These are phyloP conservation scores for Holothuria scabra DNA, from an alignment of 53 echinoderm and acorn worm species.

Conservation along the genomic window DNA sequence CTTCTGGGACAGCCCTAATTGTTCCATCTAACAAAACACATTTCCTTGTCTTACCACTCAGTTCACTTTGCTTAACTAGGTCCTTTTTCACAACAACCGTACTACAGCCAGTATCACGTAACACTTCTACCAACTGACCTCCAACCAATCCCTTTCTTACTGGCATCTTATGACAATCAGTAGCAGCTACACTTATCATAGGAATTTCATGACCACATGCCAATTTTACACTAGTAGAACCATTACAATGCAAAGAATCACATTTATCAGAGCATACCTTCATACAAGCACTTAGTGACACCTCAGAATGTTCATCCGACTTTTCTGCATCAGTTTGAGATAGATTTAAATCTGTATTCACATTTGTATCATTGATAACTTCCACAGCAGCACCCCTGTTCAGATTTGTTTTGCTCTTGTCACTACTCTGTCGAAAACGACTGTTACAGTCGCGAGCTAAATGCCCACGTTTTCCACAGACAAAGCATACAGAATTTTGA, in stretches of 20 bases:
- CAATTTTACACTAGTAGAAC: background rate
- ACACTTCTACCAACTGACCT: conserved; percentile 9
- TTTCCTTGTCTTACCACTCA: conserved; percentile 12
- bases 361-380: no score
- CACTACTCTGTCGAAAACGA: background rate
- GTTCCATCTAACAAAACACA: conserved; percentile 53
- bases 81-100: conserved; percentile 45
- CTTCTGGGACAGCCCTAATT: conserved; percentile 45
- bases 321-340: background rate
- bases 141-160: conserved; percentile 26
- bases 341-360: background rate
- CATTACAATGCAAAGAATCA: no score
- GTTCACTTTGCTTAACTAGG: background rate
- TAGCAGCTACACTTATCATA: conserved; percentile 32
- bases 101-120: conserved; percentile 52
- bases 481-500: background rate
- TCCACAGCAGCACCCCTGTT: no score
- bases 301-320: background rate
- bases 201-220: conserved; percentile 38
- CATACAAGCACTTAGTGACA: background rate
- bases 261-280: background rate
- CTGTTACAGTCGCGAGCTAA: conserved; percentile 11
- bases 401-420: background rate
- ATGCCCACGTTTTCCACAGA: conserved; percentile 23
- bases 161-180: conserved; percentile 31